Evolutionary conservation across 2,797 vertebrate species (phyloP).

Genomic region (Anableps anableps): DNA sequence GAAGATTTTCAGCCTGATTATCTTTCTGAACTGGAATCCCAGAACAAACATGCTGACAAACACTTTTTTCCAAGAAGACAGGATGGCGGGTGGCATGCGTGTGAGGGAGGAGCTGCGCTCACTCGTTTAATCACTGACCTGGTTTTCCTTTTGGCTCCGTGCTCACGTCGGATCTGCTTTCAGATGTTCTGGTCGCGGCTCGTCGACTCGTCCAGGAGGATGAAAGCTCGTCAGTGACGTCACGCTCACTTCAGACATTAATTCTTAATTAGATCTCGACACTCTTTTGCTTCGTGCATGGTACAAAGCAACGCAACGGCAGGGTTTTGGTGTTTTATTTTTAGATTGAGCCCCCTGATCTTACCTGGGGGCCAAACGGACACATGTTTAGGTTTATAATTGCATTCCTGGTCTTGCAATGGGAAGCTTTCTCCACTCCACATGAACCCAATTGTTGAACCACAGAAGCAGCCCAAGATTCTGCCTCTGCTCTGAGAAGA

Average conservation of each 20-base stretch:
- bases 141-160: background rate
- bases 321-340: background rate
- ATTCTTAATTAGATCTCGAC: conserved; percentile 19
- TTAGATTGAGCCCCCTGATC: no score
- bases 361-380: background rate
- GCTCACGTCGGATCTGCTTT: conserved; percentile 22
- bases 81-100: background rate
- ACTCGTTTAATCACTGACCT: conserved; percentile 16
- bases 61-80: no score
- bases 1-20: background rate
- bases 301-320: background rate
- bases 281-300: background rate
- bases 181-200: conserved; percentile 13
- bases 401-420: background rate
- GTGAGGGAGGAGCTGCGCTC: background rate
- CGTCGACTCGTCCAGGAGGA: background rate
- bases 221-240: background rate
- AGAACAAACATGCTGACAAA: background rate
- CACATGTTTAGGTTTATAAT: background rate
- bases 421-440: background rate
- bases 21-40: background rate
- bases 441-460: background rate
- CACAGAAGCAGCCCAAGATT: background rate
- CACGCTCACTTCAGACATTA: background rate
- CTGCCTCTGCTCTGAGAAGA: background rate